Evolutionary conservation across 2,888 invertebrate genomes (phyloP).

Genomic region (Blastobasis lacticolella): DNA sequence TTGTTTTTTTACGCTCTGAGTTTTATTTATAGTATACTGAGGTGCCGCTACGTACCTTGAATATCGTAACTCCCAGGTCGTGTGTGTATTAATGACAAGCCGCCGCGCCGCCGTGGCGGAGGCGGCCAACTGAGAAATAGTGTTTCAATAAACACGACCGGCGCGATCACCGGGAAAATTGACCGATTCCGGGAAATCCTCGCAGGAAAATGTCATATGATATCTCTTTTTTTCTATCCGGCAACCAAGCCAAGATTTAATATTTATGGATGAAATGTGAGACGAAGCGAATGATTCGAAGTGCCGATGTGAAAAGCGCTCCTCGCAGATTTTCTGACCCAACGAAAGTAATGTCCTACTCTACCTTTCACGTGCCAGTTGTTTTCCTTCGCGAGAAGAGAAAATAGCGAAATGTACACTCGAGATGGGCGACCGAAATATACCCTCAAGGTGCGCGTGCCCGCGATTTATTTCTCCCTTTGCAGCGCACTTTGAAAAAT

Average conservation of each 20-base stretch:
- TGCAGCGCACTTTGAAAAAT: conserved; percentile 53
- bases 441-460: conserved; percentile 54
- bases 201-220: conserved; percentile 60
- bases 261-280: conserved; percentile 73
- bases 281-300: conserved; percentile 71
- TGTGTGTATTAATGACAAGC: too few relatives aligned
- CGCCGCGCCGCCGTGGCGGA: conserved; percentile 27
- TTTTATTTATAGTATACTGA: too few relatives aligned
- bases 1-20: too few relatives aligned
- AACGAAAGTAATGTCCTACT: conserved; percentile 66
- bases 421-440: conserved; percentile 48
- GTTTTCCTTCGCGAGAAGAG: conserved; percentile 57
- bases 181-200: conserved; percentile 68
- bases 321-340: conserved; percentile 71
- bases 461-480: conserved; percentile 62
- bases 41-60: too few relatives aligned
- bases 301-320: conserved; percentile 70
- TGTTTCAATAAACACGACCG: conserved; percentile 67
- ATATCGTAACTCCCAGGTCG: too few relatives aligned
- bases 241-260: conserved; percentile 65
- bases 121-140: conserved; percentile 62
- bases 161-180: conserved; percentile 68
- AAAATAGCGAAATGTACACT: conserved; percentile 58
- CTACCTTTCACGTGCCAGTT: conserved; percentile 67
- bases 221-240: conserved; percentile 63